A percentile compares a stretch with the other conserved stretches of the same genome.
Evolutionary conservation across 2,797 vertebrate species (phyloP).

Genomic region (Notolepis coatsorum): DNA sequence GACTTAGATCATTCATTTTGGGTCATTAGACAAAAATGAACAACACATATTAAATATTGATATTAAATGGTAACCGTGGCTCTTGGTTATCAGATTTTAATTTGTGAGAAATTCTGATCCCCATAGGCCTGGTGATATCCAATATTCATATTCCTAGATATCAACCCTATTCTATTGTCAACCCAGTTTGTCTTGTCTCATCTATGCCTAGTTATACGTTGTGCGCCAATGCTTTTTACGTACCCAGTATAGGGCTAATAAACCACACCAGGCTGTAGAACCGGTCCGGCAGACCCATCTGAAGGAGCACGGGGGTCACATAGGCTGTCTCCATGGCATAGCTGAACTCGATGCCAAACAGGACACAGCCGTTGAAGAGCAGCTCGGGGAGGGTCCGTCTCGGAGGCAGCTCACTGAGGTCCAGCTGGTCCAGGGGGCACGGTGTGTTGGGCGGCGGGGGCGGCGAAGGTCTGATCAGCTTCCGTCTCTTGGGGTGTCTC

Average conservation of each 20-base stretch:
- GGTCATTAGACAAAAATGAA: too few relatives aligned
- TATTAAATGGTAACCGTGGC: too few relatives aligned
- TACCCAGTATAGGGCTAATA: conserved; percentile 97
- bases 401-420: conserved; percentile 89
- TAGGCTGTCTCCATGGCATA: conserved; percentile 99
- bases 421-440: conserved; percentile 89
- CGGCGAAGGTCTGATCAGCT: conserved; percentile 91
- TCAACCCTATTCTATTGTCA: too few relatives aligned
- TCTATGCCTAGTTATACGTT: background rate
- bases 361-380: conserved; percentile 93
- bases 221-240: conserved; percentile 16
- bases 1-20: too few relatives aligned
- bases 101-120: too few relatives aligned
- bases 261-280: conserved; percentile 99
- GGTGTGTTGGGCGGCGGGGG: conserved; percentile 96
- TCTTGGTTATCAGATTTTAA: too few relatives aligned
- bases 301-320: conserved; percentile 94
- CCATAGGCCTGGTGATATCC: too few relatives aligned
- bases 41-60: too few relatives aligned
- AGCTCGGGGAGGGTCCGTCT: conserved; percentile 92
- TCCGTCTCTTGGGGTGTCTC: conserved; percentile 92
- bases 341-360: conserved; percentile 98
- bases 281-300: conserved; percentile 96
- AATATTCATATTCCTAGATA: too few relatives aligned
- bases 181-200: background rate